These are phyloP conservation scores for Mylabris phalerata DNA, from an alignment of 1,140 invertebrate genomes.

Conservation along the genomic window DNA sequence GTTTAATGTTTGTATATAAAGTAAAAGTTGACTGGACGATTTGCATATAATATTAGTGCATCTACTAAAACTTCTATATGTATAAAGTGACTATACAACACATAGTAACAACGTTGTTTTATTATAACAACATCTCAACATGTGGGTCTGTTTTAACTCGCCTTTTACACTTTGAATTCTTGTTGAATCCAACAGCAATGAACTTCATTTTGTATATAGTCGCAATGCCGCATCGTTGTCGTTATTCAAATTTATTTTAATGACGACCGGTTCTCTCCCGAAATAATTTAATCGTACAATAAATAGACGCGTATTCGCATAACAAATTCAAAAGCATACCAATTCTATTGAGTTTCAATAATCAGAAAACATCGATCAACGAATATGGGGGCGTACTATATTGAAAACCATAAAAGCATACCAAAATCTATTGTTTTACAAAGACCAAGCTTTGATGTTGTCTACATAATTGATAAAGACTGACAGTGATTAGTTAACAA, in stretches of 20 bases:
- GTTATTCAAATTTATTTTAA: slow-evolving; percentile 21
- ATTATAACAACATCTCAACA: slow-evolving; percentile 11
- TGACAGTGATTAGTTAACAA: too few relatives aligned
- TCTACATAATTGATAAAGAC: too few relatives aligned
- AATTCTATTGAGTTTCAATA: too few relatives aligned
- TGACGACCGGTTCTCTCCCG: slow-evolving; percentile 12
- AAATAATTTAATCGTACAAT: slow-evolving; percentile 15
- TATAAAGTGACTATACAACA: background rate
- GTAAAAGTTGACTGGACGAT: slow-evolving; percentile 8
- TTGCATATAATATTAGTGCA: slow-evolving; percentile 13
- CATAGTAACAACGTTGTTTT: slow-evolving; percentile 6
- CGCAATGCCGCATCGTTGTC: background rate
- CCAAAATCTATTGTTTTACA: too few relatives aligned
- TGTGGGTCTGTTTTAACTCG: slow-evolving; percentile 13
- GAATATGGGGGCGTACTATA: too few relatives aligned
- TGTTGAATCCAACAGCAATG: slow-evolving; percentile 15
- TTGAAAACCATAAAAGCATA: too few relatives aligned
- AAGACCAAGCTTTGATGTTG: too few relatives aligned
- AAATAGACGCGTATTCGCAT: too few relatives aligned
- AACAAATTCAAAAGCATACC: too few relatives aligned
- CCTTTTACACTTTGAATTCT: slow-evolving; percentile 14
- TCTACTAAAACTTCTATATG: too few relatives aligned
- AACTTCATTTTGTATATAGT: slow-evolving; percentile 3
- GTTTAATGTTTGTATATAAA: slow-evolving; percentile 3
- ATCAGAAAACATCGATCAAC: too few relatives aligned